Base-by-base conservation (phyloP, 2,113 vertebrate genomes). In the Paradoxurus hermaphroditus region DNA sequence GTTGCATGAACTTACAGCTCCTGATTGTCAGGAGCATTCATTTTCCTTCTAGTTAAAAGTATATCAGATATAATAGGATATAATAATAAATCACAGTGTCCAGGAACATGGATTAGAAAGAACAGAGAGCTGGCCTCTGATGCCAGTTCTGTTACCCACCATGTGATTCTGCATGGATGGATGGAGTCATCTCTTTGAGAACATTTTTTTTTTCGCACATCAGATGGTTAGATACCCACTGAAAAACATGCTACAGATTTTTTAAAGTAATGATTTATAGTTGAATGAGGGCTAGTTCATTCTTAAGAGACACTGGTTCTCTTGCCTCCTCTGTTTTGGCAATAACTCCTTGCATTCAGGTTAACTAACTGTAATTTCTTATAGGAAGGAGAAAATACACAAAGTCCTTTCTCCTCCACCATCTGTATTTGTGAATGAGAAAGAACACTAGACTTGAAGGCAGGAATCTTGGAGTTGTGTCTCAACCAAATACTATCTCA, bases 331-430 rank as follows among this genome's bases (percentile, higher is more conserved):
- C 18, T 82, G 4, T 84, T 23, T 72, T 49, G 29, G 4, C 18
- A 90, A 81, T 65, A 85, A 68, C 0, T 49, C 36, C 9, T 63
- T 86, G 29, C 10, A 56, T 81, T 86, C 18, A 95, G 27, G 29
- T 92, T 75, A 94, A 91, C 85, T 95, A 86, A 95, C 49, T 90
- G 49, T 68, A 73, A 86, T 67, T 67, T 85, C 9, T 31, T 53
- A 6, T 75, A 27, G 75, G 79, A 68, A 56, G 86, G 83, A 68
- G 23, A 79, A 12, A 82, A 7, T 1, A 75, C 4, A 62, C 4
- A 51, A 83, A 70, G 2, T 0, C 25, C 23, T 92, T 81, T 59
- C n/a, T 81, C 59, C 36, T 87, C 44, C 7, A 14, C 10, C 0
- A 63, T 25, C 21, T 85, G 21, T 73, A 88, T 83, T 39, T 83